Evolutionary conservation across 2,888 invertebrate species (phyloP).

Genomic region (Linnaemya tessellans): DNA sequence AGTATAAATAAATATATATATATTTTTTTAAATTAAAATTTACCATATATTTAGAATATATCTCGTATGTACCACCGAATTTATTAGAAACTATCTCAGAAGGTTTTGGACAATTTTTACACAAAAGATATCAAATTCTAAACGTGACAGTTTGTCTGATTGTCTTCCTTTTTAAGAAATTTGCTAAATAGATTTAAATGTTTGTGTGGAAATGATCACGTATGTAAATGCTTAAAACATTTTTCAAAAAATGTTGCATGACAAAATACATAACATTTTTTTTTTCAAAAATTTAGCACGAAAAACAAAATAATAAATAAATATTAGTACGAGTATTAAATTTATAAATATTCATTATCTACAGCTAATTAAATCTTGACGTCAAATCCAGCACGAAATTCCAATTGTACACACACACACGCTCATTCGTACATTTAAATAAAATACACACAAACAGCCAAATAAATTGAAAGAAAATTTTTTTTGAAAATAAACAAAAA

Average conservation of each 20-base stretch:
- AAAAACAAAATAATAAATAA: neutral
- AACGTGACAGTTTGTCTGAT: neutral
- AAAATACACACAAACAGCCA: slow-evolving; percentile 5
- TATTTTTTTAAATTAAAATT: too few species aligned
- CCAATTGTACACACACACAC: slow-evolving; percentile 30
- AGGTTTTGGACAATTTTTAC: too few species aligned
- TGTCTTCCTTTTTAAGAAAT: neutral
- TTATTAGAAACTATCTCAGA: too few species aligned
- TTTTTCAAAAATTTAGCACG: neutral
- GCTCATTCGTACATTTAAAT: neutral
- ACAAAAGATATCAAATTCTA: too few species aligned
- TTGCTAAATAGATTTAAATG: neutral
- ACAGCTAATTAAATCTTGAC: slow-evolving; percentile 60
- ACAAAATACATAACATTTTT: neutral
- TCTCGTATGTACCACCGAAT: too few species aligned
- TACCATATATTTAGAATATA: too few species aligned
- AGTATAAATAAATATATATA: too few species aligned
- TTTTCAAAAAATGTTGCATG: neutral
- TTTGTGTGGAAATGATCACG: neutral
- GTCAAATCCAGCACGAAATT: slow-evolving; percentile 53
- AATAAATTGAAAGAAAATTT: slow-evolving; percentile 48
- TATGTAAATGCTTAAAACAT: neutral
- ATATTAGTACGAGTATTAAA: slow-evolving; percentile 26
- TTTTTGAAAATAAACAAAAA: slow-evolving; percentile 39
- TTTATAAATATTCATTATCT: slow-evolving; percentile 47